Evolutionary conservation across 92 coral and sea anemone genomes (phyloP).

Genomic region (Epizoanthus stellaris): DNA sequence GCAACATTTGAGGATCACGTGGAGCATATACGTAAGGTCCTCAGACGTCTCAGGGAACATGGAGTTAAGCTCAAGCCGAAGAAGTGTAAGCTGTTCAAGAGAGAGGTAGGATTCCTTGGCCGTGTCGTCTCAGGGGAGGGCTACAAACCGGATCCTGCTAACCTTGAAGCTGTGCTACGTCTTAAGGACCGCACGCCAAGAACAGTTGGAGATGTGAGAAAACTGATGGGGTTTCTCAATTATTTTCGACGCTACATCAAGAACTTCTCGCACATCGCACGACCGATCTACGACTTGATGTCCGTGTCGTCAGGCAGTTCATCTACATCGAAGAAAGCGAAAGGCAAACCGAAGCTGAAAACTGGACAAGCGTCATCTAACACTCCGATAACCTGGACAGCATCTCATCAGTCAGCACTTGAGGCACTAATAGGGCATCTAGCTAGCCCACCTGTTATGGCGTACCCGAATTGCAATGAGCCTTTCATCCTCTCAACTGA

Average conservation of each 20-base stretch:
- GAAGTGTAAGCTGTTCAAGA: conserved; percentile 57
- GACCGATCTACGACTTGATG: conserved; percentile 61
- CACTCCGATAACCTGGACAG: conserved; percentile 62
- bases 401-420: conserved; percentile 57
- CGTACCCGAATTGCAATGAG: conserved; percentile 47
- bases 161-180: conserved; percentile 50
- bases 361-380: conserved; percentile 53
- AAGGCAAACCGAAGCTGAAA: background rate
- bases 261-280: conserved; percentile 49
- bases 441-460: conserved; percentile 56
- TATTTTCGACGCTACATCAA: conserved; percentile 57
- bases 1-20: conserved; percentile 61
- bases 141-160: conserved; percentile 54
- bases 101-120: conserved; percentile 61
- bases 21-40: conserved; percentile 50
- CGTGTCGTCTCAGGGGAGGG: conserved; percentile 58
- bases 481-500: conserved; percentile 49
- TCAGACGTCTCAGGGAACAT: conserved; percentile 47
- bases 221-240: conserved; percentile 66
- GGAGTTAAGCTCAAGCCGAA: conserved; percentile 69
- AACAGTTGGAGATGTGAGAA: conserved; percentile 64
- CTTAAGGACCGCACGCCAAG: conserved; percentile 58
- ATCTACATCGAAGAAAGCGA: conserved; percentile 13
- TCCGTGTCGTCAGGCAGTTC: conserved; percentile 6
- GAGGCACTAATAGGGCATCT: conserved; percentile 41